Evolutionary conservation across 2,797 vertebrate species (phyloP), one percentile per base, ranked within the genome.

Genomic region (Clarias fuscus): DNA sequence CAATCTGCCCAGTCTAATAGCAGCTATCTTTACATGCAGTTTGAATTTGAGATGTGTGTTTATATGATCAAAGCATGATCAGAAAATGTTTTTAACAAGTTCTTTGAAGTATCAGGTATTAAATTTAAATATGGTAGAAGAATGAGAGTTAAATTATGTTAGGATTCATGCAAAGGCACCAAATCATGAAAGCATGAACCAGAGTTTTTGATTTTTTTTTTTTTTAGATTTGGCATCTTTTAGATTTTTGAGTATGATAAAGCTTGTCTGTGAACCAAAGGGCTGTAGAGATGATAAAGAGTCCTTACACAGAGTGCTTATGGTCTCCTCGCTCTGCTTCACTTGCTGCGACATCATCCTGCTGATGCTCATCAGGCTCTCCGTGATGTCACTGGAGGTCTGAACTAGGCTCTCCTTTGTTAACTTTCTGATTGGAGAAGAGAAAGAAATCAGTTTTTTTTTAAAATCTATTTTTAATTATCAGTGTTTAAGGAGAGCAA

Each of bases 261-360:
- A 37, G 0, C 3, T 14, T 62, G 33, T 3, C 30, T 84, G n/a
- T 1, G 22, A 40, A 11, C 0, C 0, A 27, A 56, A 37, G 10
- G 15, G 58, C 4, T 3, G 30, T 30, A 85, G 18, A 71, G 5
- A 40, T 18, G 73, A 76, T 53, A 65, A 70, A 83, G 40, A 15
- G n/a, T 13, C 88, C 92, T 91, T 18, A 99, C 98, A 97, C 84
- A 99, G 92, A 1, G 96, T 95, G 0, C 96, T 96, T 92, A 98
- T 96, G 0, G 97, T 95, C 86, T 98, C 97, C 92, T 98, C 97
- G 0, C 98, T 99, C 93, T 98, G 98, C 90, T 96, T 95, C 65
- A 99, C 98, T 90, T 98, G 98, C 94, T 99, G 98, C 0, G 98
- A 95, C 98, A 99, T 99, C 97, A 98, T 97, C 87, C 97, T 96